Evolutionary conservation across 2,797 vertebrate species (phyloP).

Genomic region (Darevskia mixta): DNA sequence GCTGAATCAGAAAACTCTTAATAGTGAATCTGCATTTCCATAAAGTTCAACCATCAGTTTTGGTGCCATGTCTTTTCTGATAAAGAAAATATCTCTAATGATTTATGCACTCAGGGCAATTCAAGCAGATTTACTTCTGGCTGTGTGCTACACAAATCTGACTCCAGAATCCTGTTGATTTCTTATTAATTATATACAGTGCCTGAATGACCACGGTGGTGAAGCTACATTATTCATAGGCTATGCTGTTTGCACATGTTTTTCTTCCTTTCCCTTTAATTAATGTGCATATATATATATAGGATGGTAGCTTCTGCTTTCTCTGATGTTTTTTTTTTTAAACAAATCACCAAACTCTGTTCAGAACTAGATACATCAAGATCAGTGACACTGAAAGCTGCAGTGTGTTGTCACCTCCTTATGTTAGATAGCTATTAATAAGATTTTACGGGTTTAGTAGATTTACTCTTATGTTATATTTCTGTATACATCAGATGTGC

Average conservation of each 20-base stretch:
- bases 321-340: neutral
- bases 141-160: neutral
- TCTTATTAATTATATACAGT: conserved; percentile 32
- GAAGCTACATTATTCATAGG: conserved; percentile 16
- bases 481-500: conserved; percentile 24
- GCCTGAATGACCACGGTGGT: neutral
- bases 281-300: neutral
- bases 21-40: neutral
- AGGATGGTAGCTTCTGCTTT: neutral
- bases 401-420: conserved; percentile 6
- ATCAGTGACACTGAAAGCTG: neutral
- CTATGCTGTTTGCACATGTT: conserved; percentile 12
- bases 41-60: conserved; percentile 7
- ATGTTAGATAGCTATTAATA: neutral
- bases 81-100: conserved; percentile 3
- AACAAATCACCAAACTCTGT: conserved; percentile 12
- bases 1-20: neutral
- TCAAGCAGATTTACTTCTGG: neutral
- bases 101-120: neutral
- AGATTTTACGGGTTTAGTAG: neutral
- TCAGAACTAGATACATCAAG: neutral
- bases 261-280: neutral
- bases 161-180: conserved; percentile 10
- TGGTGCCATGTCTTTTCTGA: neutral
- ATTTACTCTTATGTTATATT: neutral